Evolutionary conservation across 2,888 invertebrate genomes (phyloP).

Genomic region (Ptilodon capucinus): DNA sequence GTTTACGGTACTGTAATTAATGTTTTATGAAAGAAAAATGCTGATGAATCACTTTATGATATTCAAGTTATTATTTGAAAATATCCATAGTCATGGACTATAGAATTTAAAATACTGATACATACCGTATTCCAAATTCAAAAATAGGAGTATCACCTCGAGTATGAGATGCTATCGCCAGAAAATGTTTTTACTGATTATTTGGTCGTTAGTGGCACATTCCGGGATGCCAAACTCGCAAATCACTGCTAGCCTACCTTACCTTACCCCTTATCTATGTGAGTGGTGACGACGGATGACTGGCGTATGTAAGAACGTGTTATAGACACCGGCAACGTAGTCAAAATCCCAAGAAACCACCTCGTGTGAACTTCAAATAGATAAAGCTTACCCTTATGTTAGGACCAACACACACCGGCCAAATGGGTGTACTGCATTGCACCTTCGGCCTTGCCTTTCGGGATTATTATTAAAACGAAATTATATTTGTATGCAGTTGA

Average conservation of each 20-base stretch:
- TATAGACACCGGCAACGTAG: neutral
- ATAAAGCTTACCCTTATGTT: no score
- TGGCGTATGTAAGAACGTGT: neutral
- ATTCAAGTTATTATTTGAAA: neutral
- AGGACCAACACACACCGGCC: no score
- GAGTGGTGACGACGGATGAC: neutral
- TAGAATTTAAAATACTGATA: neutral
- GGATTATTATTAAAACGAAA: no score
- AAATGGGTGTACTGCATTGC: no score
- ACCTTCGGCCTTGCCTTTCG: no score
- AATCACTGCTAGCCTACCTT: slow-evolving; percentile 38
- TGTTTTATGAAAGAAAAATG: slow-evolving; percentile 1
- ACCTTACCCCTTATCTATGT: slow-evolving; percentile 14
- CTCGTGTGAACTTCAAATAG: no score
- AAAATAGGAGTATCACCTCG: no score
- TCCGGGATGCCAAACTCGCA: slow-evolving; percentile 44
- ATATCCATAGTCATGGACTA: neutral
- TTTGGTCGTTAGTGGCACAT: slow-evolving; percentile 31
- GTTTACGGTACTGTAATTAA: slow-evolving; percentile 25
- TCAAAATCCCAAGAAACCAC: no score
- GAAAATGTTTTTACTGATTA: slow-evolving; percentile 2
- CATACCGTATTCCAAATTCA: neutral
- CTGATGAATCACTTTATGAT: neutral
- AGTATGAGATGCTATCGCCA: neutral
- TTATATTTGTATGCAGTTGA: no score